These are phyloP conservation scores for Aulostomus chinensis DNA, from an alignment of 2,797 vertebrate species.

Conservation along the genomic window DNA sequence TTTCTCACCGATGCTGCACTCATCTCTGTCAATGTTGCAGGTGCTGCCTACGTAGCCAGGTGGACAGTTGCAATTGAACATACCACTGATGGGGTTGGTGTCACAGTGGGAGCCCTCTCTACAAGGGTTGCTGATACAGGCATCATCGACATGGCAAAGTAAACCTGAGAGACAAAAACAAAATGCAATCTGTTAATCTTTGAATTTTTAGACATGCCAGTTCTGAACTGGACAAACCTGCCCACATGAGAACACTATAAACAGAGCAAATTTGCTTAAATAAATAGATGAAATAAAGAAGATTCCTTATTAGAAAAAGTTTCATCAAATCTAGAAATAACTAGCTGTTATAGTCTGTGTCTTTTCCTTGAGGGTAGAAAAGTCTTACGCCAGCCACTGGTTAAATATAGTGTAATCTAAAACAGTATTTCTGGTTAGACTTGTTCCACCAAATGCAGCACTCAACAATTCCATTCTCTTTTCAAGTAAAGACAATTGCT, in stretches of 20 bases:
- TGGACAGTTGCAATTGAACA: conserved; percentile 84
- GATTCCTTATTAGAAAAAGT: too few species aligned
- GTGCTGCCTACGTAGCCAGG: conserved; percentile 79
- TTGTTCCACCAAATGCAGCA: neutral
- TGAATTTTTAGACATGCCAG: too few species aligned
- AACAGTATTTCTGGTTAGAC: conserved; percentile 18
- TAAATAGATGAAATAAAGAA: too few species aligned
- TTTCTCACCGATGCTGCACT: conserved; percentile 82
- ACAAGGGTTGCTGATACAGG: conserved; percentile 85
- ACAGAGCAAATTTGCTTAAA: too few species aligned
- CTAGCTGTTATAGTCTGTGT: neutral
- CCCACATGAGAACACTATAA: too few species aligned
- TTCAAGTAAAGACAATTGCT: too few species aligned
- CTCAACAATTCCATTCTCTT: neutral
- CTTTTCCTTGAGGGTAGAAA: neutral
- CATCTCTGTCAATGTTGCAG: conserved; percentile 81
- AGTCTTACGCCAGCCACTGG: too few species aligned
- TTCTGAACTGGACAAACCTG: too few species aligned
- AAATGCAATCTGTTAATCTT: neutral
- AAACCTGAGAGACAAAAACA: conserved; percentile 65
- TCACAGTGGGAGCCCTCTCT: conserved; percentile 82
- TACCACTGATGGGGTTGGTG: conserved; percentile 85
- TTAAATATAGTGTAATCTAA: conserved; percentile 3
- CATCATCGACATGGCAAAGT: conserved; percentile 82
- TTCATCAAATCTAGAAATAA: too few species aligned